These are phyloP conservation scores for Pissodes strobi DNA, from an alignment of 1,140 invertebrate genomes.

Conservation along the genomic window DNA sequence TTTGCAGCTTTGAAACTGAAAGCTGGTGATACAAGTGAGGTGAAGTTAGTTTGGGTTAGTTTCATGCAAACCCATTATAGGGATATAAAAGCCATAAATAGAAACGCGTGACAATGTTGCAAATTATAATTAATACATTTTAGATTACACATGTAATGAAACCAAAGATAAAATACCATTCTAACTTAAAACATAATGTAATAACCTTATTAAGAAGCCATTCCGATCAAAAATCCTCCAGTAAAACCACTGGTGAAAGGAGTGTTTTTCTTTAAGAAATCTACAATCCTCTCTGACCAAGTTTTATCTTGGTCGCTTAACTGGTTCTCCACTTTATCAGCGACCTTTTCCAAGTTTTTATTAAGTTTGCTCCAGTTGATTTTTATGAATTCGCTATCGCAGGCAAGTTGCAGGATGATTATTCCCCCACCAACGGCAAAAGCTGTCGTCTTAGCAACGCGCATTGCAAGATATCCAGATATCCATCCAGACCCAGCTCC, in stretches of 20 bases:
- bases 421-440: conserved; percentile 86
- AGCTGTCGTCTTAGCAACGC: conserved; percentile 89
- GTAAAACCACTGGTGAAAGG: conserved; percentile 80
- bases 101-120: too few species aligned
- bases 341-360: conserved; percentile 78
- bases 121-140: too few species aligned
- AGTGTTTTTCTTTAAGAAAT: conserved; percentile 75
- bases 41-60: too few species aligned
- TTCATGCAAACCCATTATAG: too few species aligned
- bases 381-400: conserved; percentile 90
- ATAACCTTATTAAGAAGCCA: conserved; percentile 22
- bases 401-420: conserved; percentile 86
- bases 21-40: too few species aligned
- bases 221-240: conserved; percentile 78
- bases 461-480: conserved; percentile 87
- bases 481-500: conserved; percentile 88
- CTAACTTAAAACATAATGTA: too few species aligned
- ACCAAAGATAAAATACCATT: too few species aligned
- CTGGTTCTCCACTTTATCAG: conserved; percentile 79
- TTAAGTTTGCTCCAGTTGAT: conserved; percentile 88
- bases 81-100: too few species aligned
- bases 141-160: too few species aligned
- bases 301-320: conserved; percentile 71
- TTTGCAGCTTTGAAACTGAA: too few species aligned
- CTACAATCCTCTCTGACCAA: conserved; percentile 79